Evolutionary conservation across 2,113 vertebrate genomes (phyloP).

Genomic region (Otis tarda): DNA sequence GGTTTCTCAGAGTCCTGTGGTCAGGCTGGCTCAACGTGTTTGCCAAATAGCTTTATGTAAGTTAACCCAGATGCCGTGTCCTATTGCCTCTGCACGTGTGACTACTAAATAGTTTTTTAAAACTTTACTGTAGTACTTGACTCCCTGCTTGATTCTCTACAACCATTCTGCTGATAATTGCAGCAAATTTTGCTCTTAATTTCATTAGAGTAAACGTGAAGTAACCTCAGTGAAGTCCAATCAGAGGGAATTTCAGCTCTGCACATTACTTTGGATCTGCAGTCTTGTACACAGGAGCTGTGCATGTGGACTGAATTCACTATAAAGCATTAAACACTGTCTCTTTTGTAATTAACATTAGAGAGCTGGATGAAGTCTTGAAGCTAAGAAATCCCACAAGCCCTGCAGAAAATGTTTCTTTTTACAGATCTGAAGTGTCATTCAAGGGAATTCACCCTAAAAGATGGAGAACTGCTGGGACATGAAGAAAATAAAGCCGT

Average conservation of each 20-base stretch:
- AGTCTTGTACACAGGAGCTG: background rate
- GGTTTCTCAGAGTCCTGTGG: background rate
- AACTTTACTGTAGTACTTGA: background rate
- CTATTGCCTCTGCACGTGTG: background rate
- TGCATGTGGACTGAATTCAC: background rate
- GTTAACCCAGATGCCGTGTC: background rate
- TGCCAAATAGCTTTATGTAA: background rate
- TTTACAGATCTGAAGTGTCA: background rate
- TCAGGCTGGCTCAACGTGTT: background rate
- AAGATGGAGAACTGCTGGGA: background rate
- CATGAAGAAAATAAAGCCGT: background rate
- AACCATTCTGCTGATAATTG: background rate
- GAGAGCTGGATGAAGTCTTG: background rate
- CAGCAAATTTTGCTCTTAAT: background rate
- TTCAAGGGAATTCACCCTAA: background rate
- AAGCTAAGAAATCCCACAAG: background rate
- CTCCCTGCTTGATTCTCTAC: background rate
- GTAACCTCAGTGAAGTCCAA: background rate
- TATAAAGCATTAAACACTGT: background rate
- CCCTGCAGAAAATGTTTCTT: background rate
- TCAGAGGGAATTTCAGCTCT: background rate
- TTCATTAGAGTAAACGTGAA: background rate
- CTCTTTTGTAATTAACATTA: slow-evolving; percentile 17
- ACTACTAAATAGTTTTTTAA: background rate
- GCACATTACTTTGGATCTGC: background rate